Percentiles rank a stretch among this genome's conserved stretches.
Conservation (phyloP, 2,113 vertebrate species). For the Otis tarda region DNA sequence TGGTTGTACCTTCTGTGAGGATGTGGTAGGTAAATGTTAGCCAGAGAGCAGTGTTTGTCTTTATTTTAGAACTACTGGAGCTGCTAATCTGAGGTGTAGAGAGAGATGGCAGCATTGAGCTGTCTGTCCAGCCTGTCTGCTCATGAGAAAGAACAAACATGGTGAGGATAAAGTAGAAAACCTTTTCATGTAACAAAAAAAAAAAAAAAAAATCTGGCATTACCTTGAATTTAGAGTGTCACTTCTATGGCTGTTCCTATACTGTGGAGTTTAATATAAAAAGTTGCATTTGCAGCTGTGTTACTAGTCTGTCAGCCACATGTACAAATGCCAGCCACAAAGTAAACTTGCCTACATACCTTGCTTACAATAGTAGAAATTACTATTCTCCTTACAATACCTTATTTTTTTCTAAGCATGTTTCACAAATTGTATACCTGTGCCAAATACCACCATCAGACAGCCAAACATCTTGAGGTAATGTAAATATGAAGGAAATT, state of each 20-base stretch:
- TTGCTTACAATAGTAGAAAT: neutral
- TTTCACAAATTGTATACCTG: neutral
- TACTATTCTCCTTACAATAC: neutral
- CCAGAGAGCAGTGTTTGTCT: neutral
- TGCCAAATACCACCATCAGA: neutral
- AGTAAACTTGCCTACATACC: neutral
- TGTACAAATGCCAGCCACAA: neutral
- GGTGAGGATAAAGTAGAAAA: neutral
- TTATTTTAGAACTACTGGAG: neutral
- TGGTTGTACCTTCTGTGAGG: neutral
- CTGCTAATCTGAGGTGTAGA: slow-evolving; percentile 19
- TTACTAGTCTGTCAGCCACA: neutral
- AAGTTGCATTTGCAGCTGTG: neutral
- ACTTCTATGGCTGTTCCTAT: neutral
- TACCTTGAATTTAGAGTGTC: neutral
- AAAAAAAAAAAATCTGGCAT: neutral
- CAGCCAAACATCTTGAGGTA: neutral
- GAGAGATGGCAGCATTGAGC: slow-evolving; percentile 72
- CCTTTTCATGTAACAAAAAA: neutral
- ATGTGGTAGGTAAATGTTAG: neutral
- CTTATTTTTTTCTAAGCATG: neutral
- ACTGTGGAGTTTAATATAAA: neutral
- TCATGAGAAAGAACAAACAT: neutral
- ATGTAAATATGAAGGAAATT: neutral
- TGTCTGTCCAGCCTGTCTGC: neutral